phyloP scores from a whole-genome alignment of 1,140 invertebrate genomes.

The Heliconius hewitsoni region DNA sequence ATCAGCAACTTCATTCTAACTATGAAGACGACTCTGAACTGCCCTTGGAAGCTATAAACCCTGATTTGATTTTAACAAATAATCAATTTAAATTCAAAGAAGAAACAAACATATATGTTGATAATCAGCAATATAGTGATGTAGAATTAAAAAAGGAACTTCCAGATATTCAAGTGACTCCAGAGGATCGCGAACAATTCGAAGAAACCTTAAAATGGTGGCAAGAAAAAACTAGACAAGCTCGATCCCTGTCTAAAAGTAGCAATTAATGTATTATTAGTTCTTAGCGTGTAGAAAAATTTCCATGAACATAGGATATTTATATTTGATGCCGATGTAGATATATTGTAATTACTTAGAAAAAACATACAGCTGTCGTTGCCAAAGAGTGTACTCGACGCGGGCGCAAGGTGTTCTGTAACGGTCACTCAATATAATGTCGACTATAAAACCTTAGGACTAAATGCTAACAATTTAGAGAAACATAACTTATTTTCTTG shows the following conservation, averaged over 20 bases:
- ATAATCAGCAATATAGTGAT: conserved; percentile 56
- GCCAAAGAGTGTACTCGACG: conserved; percentile 68
- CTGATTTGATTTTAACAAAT: conserved; percentile 61
- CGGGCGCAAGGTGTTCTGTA: conserved; percentile 72
- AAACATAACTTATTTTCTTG: conserved; percentile 20
- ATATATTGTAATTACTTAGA: conserved; percentile 48
- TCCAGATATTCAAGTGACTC: conserved; percentile 74
- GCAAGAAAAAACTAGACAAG: conserved; percentile 75
- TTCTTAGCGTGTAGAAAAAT: conserved; percentile 41
- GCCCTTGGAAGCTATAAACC: conserved; percentile 59
- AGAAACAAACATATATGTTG: conserved; percentile 45
- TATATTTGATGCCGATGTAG: conserved; percentile 52
- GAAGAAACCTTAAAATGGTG: conserved; percentile 79
- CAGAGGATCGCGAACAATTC: conserved; percentile 74
- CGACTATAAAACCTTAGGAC: conserved; percentile 32
- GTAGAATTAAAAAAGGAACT: conserved; percentile 73
- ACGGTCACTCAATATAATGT: conserved; percentile 57
- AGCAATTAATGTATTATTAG: conserved; percentile 47
- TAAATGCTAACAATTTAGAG: conserved; percentile 30
- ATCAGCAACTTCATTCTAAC: conserved; percentile 57
- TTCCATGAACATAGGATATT: conserved; percentile 43
- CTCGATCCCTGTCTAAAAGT: conserved; percentile 53
- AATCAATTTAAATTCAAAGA: conserved; percentile 67
- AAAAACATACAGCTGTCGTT: conserved; percentile 75
- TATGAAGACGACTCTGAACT: conserved; percentile 54